Evolutionary conservation across 2,888 invertebrate genomes (phyloP), one percentile per base, ranked within the genome.

Genomic region (Heliconius sara): DNA sequence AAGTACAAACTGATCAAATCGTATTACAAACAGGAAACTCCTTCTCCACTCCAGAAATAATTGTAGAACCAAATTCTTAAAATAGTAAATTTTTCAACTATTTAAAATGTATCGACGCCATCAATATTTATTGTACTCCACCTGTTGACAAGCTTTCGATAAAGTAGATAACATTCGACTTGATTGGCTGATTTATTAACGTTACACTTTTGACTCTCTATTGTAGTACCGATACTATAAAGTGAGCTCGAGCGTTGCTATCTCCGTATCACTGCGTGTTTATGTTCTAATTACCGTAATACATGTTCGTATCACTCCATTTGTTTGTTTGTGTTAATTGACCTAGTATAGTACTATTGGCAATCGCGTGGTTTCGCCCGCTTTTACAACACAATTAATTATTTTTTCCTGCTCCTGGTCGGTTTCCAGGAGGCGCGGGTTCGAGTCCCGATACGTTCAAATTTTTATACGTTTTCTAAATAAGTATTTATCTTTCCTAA

Each of bases 141-240:
- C 52, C 22, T 57, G 52, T 72, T 72, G 30, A 72, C 72, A 57
- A 72, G 57, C 57, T 57, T 16, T 72, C 57, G 72, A 72, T 72
- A 30, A 22, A 72, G 27, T 12, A 72, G 72, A 72, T 72, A 57
- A 72, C n/a, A 72, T 57, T 34, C 68, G 39, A 39, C 13, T 52
- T 72, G 57, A 72, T 72, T 72, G 72, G 5, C 72, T 72, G 72
- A 72, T 72, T 57, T 72, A 72, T 72, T 57, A 34, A 57, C 72
- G 72, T 34, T 52, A 57, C 72, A 12, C 27, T 22, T 57, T 34
- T 72, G 34, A n/a, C 57, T 57, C 30, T 30, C 30, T 30, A 57
- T 30, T 57, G 52, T 72, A 72, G 52, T 57, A 52, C 52, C 72
- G 22, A 22, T 57, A 52, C 57, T 13, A 72, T 57, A 57, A 72